Conservation (phyloP, 2,888 invertebrate genomes). For the Polyommatus iphigenia region DNA sequence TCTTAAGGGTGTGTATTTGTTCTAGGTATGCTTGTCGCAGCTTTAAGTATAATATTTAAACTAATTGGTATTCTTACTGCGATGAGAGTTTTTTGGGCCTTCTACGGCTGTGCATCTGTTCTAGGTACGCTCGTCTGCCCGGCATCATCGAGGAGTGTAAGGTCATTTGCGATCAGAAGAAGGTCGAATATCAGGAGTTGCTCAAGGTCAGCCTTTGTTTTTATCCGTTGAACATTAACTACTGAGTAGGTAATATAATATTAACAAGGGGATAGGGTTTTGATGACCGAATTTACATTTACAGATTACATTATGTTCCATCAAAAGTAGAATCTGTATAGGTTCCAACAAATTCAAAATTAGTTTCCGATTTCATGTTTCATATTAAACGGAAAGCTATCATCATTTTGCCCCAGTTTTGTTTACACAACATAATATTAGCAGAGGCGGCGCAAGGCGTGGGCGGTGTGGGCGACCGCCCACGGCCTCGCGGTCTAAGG, state of each 20-base stretch:
- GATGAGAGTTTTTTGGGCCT: background rate
- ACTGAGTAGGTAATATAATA: background rate
- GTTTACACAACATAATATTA: no score
- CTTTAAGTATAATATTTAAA: no score
- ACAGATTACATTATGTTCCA: background rate
- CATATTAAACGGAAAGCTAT: background rate
- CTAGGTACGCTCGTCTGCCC: conserved; percentile 87
- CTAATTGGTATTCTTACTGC: no score
- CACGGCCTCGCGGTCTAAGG: no score
- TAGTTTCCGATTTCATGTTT: background rate
- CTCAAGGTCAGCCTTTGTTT: conserved; percentile 75
- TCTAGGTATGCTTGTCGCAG: conserved; percentile 83
- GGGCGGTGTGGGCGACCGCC: no score
- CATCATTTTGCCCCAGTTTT: background rate
- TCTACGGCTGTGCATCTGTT: background rate
- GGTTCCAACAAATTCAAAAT: background rate
- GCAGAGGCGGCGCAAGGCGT: no score
- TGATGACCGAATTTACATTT: background rate
- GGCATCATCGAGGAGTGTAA: conserved; percentile 91
- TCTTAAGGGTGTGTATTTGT: background rate
- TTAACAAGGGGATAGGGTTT: conserved; percentile 9
- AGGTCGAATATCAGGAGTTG: conserved; percentile 90
- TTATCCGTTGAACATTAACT: conserved; percentile 22
- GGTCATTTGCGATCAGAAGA: conserved; percentile 89
- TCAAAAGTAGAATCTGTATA: background rate